Percentiles rank a stretch among this genome's conserved stretches.
Conservation (phyloP, 2,888 invertebrate species). For the Psylliodes chrysocephalus region DNA sequence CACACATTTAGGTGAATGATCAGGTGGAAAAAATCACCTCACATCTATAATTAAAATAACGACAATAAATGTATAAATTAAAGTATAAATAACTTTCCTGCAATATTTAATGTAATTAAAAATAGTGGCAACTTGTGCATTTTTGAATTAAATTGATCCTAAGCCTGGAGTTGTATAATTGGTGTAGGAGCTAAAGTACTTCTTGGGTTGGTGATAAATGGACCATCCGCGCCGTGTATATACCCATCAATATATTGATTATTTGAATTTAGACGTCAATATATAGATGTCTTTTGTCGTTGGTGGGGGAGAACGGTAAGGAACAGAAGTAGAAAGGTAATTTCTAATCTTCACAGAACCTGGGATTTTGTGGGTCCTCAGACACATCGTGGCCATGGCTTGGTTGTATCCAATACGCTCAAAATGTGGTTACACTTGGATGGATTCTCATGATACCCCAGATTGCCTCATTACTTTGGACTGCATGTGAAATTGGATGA, state of each 20-base stretch:
- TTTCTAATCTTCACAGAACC: slow-evolving; percentile 34
- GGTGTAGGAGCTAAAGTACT: slow-evolving; percentile 1
- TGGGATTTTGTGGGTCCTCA: slow-evolving; percentile 34
- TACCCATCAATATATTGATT: slow-evolving; percentile 18
- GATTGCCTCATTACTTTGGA: slow-evolving; percentile 40
- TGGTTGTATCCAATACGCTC: slow-evolving; percentile 43
- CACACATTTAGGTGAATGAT: too few species aligned
- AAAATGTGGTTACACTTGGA: slow-evolving; percentile 49
- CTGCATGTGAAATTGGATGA: slow-evolving; percentile 38
- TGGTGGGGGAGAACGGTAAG: slow-evolving; percentile 26
- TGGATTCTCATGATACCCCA: slow-evolving; percentile 38
- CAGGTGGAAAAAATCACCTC: too few species aligned
- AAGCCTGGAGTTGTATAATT: slow-evolving; percentile 1
- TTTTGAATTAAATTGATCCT: background rate
- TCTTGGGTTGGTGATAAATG: slow-evolving; percentile 10
- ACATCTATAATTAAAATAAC: too few species aligned
- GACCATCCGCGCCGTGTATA: background rate
- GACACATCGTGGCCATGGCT: slow-evolving; percentile 25
- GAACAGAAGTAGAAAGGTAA: slow-evolving; percentile 36
- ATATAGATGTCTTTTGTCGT: slow-evolving; percentile 8
- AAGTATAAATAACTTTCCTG: too few species aligned
- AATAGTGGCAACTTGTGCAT: background rate
- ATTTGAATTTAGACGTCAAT: slow-evolving; percentile 1
- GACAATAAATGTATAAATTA: background rate
- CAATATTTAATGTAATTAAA: background rate